Conservation (phyloP, 2,797 vertebrate genomes). For the Gallirallus australis region DNA sequence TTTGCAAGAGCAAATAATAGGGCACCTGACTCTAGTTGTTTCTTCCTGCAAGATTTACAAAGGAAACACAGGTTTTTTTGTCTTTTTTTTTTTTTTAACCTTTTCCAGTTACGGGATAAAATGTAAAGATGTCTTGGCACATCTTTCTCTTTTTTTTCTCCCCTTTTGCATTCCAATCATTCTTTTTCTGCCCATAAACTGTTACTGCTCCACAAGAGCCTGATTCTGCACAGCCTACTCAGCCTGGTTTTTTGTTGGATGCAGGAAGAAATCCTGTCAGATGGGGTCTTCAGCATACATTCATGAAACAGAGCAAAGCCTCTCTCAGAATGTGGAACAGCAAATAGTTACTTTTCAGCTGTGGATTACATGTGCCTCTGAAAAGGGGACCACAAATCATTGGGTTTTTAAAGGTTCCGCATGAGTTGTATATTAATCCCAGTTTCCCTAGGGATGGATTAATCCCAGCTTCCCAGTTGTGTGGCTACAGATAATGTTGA, state of each 20-base stretch:
- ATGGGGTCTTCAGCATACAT: constrained; percentile 33
- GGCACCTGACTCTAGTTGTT: constrained; percentile 20
- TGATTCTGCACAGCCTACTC: constrained; percentile 28
- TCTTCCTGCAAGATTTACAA: neutral
- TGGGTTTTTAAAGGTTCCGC: constrained; percentile 55
- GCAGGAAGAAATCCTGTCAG: constrained; percentile 37
- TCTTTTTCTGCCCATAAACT: constrained; percentile 64
- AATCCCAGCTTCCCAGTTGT: constrained; percentile 60
- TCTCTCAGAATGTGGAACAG: constrained; percentile 11
- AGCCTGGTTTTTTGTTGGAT: neutral
- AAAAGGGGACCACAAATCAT: constrained; percentile 53
- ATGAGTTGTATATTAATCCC: constrained; percentile 66
- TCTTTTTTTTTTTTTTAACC: neutral
- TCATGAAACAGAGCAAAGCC: constrained; percentile 3
- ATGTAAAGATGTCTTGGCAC: constrained; percentile 55
- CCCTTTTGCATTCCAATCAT: constrained; percentile 56
- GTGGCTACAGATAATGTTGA: constrained; percentile 36
- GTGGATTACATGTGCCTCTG: constrained; percentile 51
- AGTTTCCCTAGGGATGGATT: constrained; percentile 51
- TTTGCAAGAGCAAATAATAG: neutral
- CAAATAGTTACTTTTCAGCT: constrained; percentile 52
- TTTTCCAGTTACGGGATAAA: constrained; percentile 48
- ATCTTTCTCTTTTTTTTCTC: neutral
- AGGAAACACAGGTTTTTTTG: neutral
- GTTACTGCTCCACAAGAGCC: neutral